Base-by-base conservation (phyloP, 2,113 vertebrate genomes). In the Procavia capensis region DNA sequence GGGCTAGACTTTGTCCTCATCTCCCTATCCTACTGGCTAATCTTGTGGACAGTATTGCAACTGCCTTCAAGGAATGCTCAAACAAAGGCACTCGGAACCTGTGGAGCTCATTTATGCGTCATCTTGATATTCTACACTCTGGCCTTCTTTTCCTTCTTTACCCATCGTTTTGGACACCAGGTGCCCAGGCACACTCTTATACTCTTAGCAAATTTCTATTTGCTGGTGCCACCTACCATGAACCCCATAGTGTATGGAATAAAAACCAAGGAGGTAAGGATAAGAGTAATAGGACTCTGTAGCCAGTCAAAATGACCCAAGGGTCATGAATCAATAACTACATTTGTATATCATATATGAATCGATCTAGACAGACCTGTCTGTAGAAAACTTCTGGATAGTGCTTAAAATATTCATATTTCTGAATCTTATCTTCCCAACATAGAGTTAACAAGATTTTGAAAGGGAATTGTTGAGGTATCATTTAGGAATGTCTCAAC, bases 101-200 rank as follows among this genome's bases (percentile, higher is more conserved):
- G 97, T 39, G 96, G 97, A 41, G 39, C 95, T 22, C 97, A 97
- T 72, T 68, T 96, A 36, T 95, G 96, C 57, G 76, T 98, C 61
- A 97, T 98, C 36, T 63, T 97, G 61, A 57, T 97, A 91, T 97
- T 97, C 84, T 97, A 96, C 17, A 96, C 92, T 24, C 39, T 97
- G 43, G 96, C 96, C 22, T 96, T 97, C 87, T 98, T 98, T 80
- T 96, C 96, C 17, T 98, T 97, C 91, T 97, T 97, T 81, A 97
- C 94, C 2, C 91, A 97, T 63, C 64, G 76, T 36, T 97, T 97
- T 92, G 93, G 97, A 20, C 83, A 95, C 14, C 93, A 41, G 14
- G 75, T 97, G 0, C 79, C 95, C 22, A 82, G 79, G 2, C 74
- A 94, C 9, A 31, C 66, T 31, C 96, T 97, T 41, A 97, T 97